A percentile compares a stretch with the other conserved stretches of the same genome.
These are phyloP conservation scores for Apus apus DNA, from an alignment of 2,113 vertebrate genomes.

Conservation along the genomic window DNA sequence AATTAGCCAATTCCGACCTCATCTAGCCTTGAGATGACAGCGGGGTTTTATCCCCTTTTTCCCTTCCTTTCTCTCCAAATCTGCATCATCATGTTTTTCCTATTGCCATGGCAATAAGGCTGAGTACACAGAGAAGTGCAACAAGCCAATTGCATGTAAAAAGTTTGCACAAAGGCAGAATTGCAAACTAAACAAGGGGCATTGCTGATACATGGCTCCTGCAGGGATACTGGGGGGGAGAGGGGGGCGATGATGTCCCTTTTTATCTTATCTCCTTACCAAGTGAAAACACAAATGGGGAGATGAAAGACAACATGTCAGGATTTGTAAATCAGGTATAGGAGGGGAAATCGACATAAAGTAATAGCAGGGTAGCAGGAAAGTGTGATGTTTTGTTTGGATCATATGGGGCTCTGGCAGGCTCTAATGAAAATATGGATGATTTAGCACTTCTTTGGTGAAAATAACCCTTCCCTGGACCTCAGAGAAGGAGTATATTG, in stretches of 20 bases:
- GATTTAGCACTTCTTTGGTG: neutral
- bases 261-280: conserved; percentile 40
- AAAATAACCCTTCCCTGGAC: neutral
- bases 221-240: neutral
- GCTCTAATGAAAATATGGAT: neutral
- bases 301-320: conserved; percentile 65
- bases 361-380: neutral
- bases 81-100: conserved; percentile 57
- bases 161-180: conserved; percentile 54
- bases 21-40: neutral
- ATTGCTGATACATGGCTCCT: neutral
- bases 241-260: neutral
- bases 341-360: conserved; percentile 68
- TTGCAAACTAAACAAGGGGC: conserved; percentile 25
- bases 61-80: conserved; percentile 15
- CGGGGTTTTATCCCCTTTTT: conserved; percentile 1
- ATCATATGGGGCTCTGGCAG: neutral
- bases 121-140: conserved; percentile 13
- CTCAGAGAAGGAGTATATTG: neutral
- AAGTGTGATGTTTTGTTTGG: neutral
- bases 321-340: conserved; percentile 57
- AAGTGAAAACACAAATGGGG: conserved; percentile 44
- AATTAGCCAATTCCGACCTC: conserved; percentile 43
- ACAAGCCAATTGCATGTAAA: conserved; percentile 3
- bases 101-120: conserved; percentile 68